Evolutionary conservation across 2,113 vertebrate species (phyloP).

Genomic region (Cephalophus harveyi): DNA sequence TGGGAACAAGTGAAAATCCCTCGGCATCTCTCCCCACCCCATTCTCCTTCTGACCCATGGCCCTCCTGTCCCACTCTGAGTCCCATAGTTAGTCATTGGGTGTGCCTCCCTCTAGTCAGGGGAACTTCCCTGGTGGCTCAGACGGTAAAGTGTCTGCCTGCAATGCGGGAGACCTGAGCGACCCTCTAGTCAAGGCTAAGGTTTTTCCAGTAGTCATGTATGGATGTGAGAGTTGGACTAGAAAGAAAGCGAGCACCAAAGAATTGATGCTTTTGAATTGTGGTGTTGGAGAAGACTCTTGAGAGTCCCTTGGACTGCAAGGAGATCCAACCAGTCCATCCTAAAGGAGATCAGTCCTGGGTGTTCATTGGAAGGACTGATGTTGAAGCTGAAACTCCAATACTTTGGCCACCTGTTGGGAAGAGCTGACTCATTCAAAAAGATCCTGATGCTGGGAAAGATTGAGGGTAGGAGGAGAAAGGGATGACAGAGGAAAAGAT

Average conservation of each 20-base stretch:
- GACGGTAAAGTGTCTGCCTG: no score
- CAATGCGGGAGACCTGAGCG: no score
- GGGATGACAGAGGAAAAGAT: not conserved
- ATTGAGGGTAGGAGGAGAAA: not conserved
- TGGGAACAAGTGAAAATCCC: not conserved
- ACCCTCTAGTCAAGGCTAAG: not conserved
- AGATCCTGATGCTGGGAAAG: not conserved
- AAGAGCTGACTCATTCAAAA: not conserved
- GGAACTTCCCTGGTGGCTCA: no score
- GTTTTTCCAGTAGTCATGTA: not conserved
- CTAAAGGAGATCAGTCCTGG: not conserved
- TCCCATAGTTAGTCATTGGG: not conserved
- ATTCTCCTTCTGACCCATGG: not conserved
- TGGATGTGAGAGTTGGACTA: not conserved
- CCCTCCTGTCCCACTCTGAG: not conserved
- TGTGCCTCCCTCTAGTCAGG: not conserved
- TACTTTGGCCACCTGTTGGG: not conserved
- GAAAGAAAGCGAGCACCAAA: not conserved
- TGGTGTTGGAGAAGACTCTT: not conserved
- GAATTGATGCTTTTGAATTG: not conserved
- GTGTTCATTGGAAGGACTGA: not conserved
- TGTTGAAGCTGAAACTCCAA: not conserved
- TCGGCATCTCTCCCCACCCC: accelerated
- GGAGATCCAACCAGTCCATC: not conserved
- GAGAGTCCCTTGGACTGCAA: not conserved